phyloP scores from a whole-genome alignment of 30 jellyfish, hydroid and myxozoan genomes.

The Turritopsis rubra region DNA sequence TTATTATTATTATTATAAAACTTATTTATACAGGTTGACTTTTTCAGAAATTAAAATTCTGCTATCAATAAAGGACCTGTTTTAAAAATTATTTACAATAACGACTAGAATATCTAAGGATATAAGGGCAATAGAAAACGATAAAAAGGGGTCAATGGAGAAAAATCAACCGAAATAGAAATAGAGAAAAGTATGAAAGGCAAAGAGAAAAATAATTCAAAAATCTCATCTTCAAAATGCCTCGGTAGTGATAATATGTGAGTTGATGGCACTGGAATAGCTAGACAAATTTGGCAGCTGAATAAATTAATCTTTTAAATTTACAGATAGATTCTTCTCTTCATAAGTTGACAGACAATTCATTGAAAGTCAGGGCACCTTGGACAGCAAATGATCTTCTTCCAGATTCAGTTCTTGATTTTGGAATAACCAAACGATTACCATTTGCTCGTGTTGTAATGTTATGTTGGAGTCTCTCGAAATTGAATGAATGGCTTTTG shows the following conservation, averaged over 20 bases:
- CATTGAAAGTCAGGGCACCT: neutral
- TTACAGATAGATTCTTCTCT: neutral
- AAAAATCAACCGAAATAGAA: neutral
- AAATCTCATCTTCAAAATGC: no score
- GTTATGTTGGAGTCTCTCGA: neutral
- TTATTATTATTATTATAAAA: no score
- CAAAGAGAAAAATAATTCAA: no score
- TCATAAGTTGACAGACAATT: neutral
- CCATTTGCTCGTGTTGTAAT: neutral
- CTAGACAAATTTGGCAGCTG: neutral
- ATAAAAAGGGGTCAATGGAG: neutral
- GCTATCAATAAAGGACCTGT: neutral
- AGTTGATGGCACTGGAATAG: neutral
- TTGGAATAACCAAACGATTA: neutral
- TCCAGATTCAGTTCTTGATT: neutral
- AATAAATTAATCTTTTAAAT: neutral
- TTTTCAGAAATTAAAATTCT: neutral
- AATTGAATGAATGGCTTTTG: neutral
- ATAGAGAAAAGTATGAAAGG: neutral
- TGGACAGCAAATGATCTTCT: no score
- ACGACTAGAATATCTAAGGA: neutral
- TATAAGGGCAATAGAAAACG: neutral
- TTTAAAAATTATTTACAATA: neutral
- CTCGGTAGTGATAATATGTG: neutral
- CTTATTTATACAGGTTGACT: neutral